These are phyloP conservation scores for Garrulus glandarius DNA, from an alignment of 2,797 vertebrate genomes.

Conservation along the genomic window DNA sequence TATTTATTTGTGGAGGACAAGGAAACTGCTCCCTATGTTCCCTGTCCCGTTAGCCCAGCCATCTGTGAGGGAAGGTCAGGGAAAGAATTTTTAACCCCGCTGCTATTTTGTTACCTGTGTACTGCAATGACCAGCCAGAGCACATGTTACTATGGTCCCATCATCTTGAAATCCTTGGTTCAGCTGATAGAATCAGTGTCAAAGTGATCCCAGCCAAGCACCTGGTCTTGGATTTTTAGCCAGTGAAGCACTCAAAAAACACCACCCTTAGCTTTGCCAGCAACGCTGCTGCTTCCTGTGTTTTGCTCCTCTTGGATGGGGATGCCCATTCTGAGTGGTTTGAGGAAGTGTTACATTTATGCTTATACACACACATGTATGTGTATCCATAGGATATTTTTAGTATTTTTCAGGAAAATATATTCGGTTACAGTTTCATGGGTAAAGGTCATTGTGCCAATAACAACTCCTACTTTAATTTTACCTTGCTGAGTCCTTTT, in stretches of 20 bases:
- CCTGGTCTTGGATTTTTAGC: background rate
- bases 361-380: rapidly evolving
- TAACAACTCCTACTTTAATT: background rate
- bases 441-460: background rate
- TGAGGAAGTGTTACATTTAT: background rate
- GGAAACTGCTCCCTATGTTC: background rate
- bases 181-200: background rate
- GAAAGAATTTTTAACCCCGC: background rate
- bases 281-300: background rate
- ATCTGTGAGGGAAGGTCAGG: background rate
- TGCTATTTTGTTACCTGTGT: background rate
- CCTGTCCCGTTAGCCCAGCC: background rate
- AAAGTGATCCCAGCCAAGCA: background rate
- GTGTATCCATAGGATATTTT: background rate
- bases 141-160: background rate
- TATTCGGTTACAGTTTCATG: background rate
- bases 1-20: constrained; percentile 58
- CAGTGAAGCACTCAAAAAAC: background rate
- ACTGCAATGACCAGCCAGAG: background rate
- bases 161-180: background rate
- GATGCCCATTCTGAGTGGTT: background rate
- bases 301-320: background rate
- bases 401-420: background rate
- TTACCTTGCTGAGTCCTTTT: background rate
- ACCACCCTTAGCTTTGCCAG: background rate